Base-by-base conservation (phyloP, 2,113 vertebrate genomes). In the Eolophus roseicapilla region DNA sequence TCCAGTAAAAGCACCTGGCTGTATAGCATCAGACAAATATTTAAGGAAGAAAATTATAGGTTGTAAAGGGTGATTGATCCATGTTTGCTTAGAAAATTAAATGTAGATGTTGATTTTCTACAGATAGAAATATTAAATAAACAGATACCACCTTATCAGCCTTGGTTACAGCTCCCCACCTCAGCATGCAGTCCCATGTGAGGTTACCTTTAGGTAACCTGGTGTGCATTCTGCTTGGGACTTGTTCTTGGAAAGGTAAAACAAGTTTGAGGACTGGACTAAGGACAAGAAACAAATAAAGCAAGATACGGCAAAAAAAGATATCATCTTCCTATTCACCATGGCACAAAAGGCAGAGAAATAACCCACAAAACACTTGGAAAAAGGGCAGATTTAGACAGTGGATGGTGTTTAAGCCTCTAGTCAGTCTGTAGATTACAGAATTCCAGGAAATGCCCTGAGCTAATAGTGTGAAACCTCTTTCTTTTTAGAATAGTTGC, bases 11-110 rank as follows among this genome's bases (percentile, higher is more conserved):
- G 35, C 49, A 86, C 62, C 84, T 75, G 50, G 73, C 53, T 82
- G 27, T 37, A 17, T 3, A 86, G n/a, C 73, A 27, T n/a, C 74
- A 28, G 63, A 11, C 46, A 94, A 93, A 68, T 83, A 85, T 63
- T 96, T 94, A 74, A 76, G 53, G n/a, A 79, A 65, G 77, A 53
- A 96, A 97, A 92, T 91, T 27, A 20, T 19, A 50, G 88, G 29
- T 82, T 74, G 65, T 53, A 82, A 73, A 93, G 88, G 47, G 59
- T 79, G 50, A 52, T 50, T 86, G 73, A 55, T 52, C 49, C 24
- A 1, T 68, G 15, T n/a, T 91, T 96, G 43, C 41, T 24, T 73
- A 75, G 68, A n/a, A 93, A 88, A 94, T 94, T 78, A 78, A 78
- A 68, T 53, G 33, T 68, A 4, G 52, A 29, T 87, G 41, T 74